phyloP scores from a whole-genome alignment of 1,140 invertebrate species.

The Philotrypesis tridentata region DNA sequence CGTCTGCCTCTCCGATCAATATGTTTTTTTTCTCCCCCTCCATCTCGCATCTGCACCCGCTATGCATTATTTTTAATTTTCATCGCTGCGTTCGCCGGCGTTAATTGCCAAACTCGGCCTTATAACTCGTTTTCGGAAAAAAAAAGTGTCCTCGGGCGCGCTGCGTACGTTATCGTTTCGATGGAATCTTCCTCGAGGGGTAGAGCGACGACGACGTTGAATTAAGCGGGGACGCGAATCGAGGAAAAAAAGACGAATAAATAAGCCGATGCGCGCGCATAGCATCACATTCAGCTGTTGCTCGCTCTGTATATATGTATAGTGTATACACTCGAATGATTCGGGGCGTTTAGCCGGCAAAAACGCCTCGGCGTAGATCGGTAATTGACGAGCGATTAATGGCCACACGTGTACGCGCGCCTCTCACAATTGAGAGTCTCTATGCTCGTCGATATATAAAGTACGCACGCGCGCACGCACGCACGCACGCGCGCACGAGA shows the following conservation, averaged over 20 bases:
- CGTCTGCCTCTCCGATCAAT: neutral
- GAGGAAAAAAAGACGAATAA: neutral
- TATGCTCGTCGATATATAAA: neutral
- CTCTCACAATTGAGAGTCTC: neutral
- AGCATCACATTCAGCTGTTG: neutral
- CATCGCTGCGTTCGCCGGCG: neutral
- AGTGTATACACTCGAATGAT: neutral
- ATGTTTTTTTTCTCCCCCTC: neutral
- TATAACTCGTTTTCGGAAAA: too few species aligned
- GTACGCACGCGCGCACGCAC: neutral
- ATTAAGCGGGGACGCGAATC: constrained; percentile 14
- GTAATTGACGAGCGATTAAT: constrained; percentile 53
- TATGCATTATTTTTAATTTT: neutral
- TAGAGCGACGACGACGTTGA: neutral
- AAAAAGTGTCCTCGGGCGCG: neutral
- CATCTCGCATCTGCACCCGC: too few species aligned
- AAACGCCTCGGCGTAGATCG: constrained; percentile 17
- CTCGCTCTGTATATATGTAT: too few species aligned
- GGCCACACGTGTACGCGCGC: constrained; percentile 25
- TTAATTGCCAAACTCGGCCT: constrained; percentile 9
- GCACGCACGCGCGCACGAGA: neutral
- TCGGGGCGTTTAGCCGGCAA: constrained; percentile 13
- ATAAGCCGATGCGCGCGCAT: neutral
- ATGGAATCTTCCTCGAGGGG: constrained; percentile 5
- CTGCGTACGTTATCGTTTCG: neutral